Percentiles rank a stretch among this genome's conserved stretches.
Conservation (phyloP, 2,888 invertebrate genomes). For the Tiliacea citrago region DNA sequence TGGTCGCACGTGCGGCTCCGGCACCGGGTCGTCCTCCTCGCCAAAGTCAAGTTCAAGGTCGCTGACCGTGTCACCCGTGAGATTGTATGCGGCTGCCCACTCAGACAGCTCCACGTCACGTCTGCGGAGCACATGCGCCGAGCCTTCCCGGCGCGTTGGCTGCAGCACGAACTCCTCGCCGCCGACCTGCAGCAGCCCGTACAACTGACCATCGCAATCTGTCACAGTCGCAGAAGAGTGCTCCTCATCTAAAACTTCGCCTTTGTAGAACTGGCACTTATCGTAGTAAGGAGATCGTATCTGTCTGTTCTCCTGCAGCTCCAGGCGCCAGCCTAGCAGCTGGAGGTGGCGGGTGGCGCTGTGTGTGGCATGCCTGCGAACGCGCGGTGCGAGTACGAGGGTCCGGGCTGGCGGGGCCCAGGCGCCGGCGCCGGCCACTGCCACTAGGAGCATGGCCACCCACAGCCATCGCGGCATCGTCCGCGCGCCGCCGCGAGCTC, state of each 20-base stretch:
- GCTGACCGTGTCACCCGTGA: conserved; percentile 84
- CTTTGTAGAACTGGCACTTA: conserved; percentile 86
- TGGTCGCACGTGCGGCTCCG: conserved; percentile 77
- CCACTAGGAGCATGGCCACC: conserved; percentile 81
- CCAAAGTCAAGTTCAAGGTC: conserved; percentile 86
- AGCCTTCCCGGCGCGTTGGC: conserved; percentile 77
- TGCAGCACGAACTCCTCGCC: conserved; percentile 87
- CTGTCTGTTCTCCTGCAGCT: conserved; percentile 84
- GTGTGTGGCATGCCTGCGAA: conserved; percentile 71
- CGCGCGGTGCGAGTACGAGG: conserved; percentile 70
- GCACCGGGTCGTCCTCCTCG: conserved; percentile 76
- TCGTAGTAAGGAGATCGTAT: conserved; percentile 86
- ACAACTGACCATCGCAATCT: conserved; percentile 88
- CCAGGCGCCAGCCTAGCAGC: conserved; percentile 84
- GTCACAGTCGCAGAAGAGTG: conserved; percentile 88
- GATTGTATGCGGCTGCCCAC: conserved; percentile 80
- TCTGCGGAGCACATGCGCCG: conserved; percentile 80
- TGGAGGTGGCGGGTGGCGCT: conserved; percentile 76
- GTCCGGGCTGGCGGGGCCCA: conserved; percentile 73
- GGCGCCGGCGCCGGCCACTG: conserved; percentile 73
- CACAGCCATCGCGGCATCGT: conserved; percentile 87
- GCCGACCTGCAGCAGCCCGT: conserved; percentile 87
- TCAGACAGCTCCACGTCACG: conserved; percentile 84
- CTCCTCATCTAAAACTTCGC: conserved; percentile 80
- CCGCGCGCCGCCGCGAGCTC: conserved; percentile 86